Evolutionary conservation across 2,113 vertebrate genomes (phyloP), one percentile per base, ranked within the genome.

Genomic region (Strix aluco): DNA sequence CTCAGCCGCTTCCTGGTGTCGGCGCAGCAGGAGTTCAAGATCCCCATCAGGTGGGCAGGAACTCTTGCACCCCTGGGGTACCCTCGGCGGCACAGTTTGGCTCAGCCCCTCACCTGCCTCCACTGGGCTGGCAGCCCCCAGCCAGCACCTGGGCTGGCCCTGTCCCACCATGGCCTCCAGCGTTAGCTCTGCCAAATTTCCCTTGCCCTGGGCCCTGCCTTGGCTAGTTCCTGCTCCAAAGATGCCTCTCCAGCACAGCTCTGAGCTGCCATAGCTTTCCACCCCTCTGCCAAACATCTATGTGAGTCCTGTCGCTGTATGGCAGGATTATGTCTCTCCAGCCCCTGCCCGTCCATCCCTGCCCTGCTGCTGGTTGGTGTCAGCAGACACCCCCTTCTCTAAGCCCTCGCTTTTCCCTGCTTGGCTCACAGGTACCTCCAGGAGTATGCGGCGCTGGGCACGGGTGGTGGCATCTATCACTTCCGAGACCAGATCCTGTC

Each of bases 401-500:
- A 49, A 90, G 51, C n/a, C n/a, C 36, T 79, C 2, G 0, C 25
- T 49, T 65, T 73, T 59, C 69, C 59, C 15, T 88, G 25, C 81
- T 93, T 88, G 84, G 30, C 71, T 91, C 2, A 0, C 58, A 97
- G 99, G 97, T 99, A 99, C 83, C 98, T 99, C 74, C 99, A 99
- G 97, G 99, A 99, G 86, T 99, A 99, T 1, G 98, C 99, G 0
- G 99, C 99, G 6, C 98, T 99, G 97, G 99, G 99, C 83, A 99
- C 99, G 0, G 99, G 99, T 34, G 99, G 99, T 58, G 99, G 99
- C 90, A 99, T 99, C 94, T 99, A 99, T 94, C 99, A 99, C 94
- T 99, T 99, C 98, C 98, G 99, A 97, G 99, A 99, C 97, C 99
- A 99, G 98, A 99, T 99, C 96, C 98, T 99, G 80, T 98, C 99